These are phyloP conservation scores for Scaptomyza parva DNA, from an alignment of 2,888 invertebrate genomes.

Conservation along the genomic window DNA sequence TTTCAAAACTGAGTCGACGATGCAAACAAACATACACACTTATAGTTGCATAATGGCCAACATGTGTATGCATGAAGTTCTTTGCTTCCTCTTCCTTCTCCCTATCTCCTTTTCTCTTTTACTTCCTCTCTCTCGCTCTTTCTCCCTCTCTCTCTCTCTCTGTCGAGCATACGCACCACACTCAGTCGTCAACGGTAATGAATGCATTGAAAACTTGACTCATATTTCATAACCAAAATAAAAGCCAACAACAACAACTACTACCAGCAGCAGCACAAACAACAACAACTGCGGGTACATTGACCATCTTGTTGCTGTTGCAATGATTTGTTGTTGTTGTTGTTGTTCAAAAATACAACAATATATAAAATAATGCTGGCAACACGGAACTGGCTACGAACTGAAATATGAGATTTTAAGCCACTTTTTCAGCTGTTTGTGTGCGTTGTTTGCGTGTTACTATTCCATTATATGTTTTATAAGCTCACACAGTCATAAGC, in stretches of 20 bases:
- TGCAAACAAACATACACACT: constrained; percentile 20
- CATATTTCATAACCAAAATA: constrained; percentile 77
- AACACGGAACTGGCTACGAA: constrained; percentile 12
- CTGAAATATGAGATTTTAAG: constrained; percentile 62
- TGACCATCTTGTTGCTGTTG: constrained; percentile 75
- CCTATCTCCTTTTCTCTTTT: constrained; percentile 2
- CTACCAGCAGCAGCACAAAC: constrained; percentile 6
- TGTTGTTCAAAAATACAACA: constrained; percentile 10
- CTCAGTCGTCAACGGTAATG: constrained; percentile 77
- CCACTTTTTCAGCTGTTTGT: constrained; percentile 63
- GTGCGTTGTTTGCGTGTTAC: constrained; percentile 17
- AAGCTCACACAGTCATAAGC: constrained; percentile 44
- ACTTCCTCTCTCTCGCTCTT: not conserved
- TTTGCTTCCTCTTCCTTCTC: constrained; percentile 12
- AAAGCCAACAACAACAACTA: constrained; percentile 27
- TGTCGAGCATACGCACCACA: constrained; percentile 12
- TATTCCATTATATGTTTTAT: constrained; percentile 65
- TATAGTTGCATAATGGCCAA: constrained; percentile 54
- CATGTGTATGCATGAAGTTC: constrained; percentile 59
- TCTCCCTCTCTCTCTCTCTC: not conserved
- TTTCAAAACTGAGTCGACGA: constrained; percentile 44
- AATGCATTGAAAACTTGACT: constrained; percentile 81
- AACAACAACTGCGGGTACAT: constrained; percentile 57
- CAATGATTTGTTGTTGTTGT: constrained; percentile 42
- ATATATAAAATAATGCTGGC: constrained; percentile 6